Base-by-base conservation (phyloP, 1,140 invertebrate genomes). In the Drosophila rufa region DNA sequence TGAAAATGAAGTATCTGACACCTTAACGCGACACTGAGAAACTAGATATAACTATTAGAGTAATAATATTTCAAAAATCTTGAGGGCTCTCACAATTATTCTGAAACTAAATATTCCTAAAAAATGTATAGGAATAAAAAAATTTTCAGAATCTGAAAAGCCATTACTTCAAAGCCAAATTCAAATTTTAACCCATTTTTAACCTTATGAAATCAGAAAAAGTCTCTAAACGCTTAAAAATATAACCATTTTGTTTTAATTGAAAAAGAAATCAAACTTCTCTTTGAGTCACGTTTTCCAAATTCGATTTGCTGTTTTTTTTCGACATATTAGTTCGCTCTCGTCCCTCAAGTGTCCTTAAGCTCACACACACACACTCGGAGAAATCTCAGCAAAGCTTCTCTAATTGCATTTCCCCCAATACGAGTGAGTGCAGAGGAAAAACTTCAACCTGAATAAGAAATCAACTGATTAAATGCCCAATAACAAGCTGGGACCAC, bases 391-490 rank as follows among this genome's bases (percentile, higher is more conserved):
- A 22, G 45, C 36, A 76, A 74, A 64, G 47, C 45, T 73, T 75
- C 61, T 60, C 79, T 87, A 86, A 86, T 86, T 86, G 82, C 83
- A 82, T 82, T 87, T 86, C 25, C 47, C 65, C 48, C 78, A 66
- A 46, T 27, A 46, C 58, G 51, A 64, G 55, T 36, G 9, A 62
- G 48, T 42, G 48, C 51, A 45, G 73, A 81, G 60, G 45, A 62
- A 61, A 51, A 59, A 85, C 59, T 58, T 60, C 40, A 60, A 81
- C 48, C 59, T 79, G 78, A 84, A 89, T 89, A 90, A 84, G 85
- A 89, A 89, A 89, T 89, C 84, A 89, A 89, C 81, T 89, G 85
- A 89, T 89, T 90, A 89, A 89, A 89, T 84, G 80, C 80, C 67
- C 84, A 80, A 90, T 84, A 89, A 84, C 85, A 81, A 75, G 83